phyloP scores from a whole-genome alignment of 2,888 invertebrate genomes.

The Sialis fuliginosa region DNA sequence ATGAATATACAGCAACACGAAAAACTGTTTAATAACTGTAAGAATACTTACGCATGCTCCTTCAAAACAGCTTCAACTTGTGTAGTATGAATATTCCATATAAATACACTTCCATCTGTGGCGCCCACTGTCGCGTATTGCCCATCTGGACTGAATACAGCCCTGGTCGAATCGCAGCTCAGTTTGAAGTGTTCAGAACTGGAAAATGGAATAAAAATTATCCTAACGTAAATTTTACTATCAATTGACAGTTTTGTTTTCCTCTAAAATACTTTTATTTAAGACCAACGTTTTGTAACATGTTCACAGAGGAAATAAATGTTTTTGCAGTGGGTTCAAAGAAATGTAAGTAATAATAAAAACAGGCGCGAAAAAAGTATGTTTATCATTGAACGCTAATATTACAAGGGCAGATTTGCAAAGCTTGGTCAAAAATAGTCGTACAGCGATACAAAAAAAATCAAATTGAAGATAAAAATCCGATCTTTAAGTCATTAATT shows the following conservation, averaged over 20 bases:
- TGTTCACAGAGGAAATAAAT: no score
- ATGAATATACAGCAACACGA: constrained; percentile 3
- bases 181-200: constrained; percentile 93
- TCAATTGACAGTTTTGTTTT: not conserved
- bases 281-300: no score
- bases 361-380: no score
- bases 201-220: no score
- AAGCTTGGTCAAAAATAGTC: no score
- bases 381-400: no score
- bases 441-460: no score
- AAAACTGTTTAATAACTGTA: not conserved
- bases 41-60: constrained; percentile 56
- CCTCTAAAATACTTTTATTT: no score
- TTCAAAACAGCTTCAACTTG: constrained; percentile 62
- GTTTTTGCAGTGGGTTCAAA: not conserved
- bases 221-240: constrained; percentile 6
- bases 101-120: constrained; percentile 74
- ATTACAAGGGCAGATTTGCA: no score
- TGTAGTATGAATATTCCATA: constrained; percentile 73
- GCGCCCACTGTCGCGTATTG: constrained; percentile 83
- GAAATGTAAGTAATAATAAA: not conserved
- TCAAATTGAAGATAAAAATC: no score
- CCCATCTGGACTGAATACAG: constrained; percentile 81
- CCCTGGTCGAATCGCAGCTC: constrained; percentile 86
- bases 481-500: no score